phyloP scores from a whole-genome alignment of 2,113 vertebrate genomes.

The Onychostruthus taczanowskii region DNA sequence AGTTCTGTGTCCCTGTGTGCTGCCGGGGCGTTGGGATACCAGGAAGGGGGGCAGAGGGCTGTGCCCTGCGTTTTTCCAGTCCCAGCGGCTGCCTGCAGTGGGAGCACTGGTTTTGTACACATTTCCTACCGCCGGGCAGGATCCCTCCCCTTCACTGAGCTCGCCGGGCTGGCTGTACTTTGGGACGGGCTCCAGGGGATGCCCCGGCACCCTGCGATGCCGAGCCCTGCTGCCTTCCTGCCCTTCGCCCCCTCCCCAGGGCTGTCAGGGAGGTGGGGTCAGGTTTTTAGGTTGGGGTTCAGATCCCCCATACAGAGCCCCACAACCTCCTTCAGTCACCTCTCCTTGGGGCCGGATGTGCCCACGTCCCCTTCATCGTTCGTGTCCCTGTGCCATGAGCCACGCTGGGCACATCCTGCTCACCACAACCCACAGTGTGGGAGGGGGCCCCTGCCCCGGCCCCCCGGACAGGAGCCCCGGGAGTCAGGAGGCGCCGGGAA shows the following conservation, averaged over 20 bases:
- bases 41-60: background rate
- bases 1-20: background rate
- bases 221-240: background rate
- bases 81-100: background rate
- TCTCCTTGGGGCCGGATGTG: background rate
- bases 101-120: background rate
- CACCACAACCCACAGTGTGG: rapidly evolving
- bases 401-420: background rate
- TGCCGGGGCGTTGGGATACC: background rate
- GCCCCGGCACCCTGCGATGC: background rate
- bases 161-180: background rate
- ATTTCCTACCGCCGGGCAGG: background rate
- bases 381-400: background rate
- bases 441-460: background rate
- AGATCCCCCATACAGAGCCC: background rate
- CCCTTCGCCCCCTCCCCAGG: background rate
- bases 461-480: background rate
- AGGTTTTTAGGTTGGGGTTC: background rate
- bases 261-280: background rate
- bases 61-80: background rate
- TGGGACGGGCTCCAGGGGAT: background rate
- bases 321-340: background rate
- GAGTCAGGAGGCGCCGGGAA: background rate
- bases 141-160: background rate
- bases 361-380: background rate